These are phyloP conservation scores for Pandemis cinnamomeana DNA, from an alignment of 2,888 invertebrate species.

Conservation along the genomic window DNA sequence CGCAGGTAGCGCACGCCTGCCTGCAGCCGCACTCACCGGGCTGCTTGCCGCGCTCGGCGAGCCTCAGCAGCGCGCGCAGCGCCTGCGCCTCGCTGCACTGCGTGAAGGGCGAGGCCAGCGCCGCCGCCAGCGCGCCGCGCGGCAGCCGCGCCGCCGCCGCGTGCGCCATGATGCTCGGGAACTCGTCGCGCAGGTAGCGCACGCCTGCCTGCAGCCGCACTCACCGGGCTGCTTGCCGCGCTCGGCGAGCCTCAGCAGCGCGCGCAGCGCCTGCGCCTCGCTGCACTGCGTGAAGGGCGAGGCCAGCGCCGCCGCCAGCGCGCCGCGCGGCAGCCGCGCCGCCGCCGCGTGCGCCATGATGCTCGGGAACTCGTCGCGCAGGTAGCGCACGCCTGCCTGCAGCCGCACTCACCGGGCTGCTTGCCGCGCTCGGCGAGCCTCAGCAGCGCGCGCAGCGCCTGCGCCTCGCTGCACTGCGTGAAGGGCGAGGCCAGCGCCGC, in stretches of 20 bases:
- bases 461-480: constrained; percentile 93
- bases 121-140: constrained; percentile 88
- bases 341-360: constrained; percentile 89
- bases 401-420: constrained; percentile 68
- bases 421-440: constrained; percentile 66
- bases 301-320: constrained; percentile 89
- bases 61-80: constrained; percentile 85
- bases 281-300: constrained; percentile 89
- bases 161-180: constrained; percentile 90
- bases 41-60: constrained; percentile 61
- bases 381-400: constrained; percentile 93
- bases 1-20: constrained; percentile 95
- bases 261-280: constrained; percentile 93
- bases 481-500: constrained; percentile 88
- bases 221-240: constrained; percentile 73
- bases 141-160: constrained; percentile 89
- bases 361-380: constrained; percentile 95
- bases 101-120: constrained; percentile 87
- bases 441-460: constrained; percentile 88
- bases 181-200: constrained; percentile 97
- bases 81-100: constrained; percentile 96
- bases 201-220: constrained; percentile 87
- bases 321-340: constrained; percentile 89
- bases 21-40: constrained; percentile 78
- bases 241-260: constrained; percentile 76